A percentile compares a stretch with the other conserved stretches of the same genome.
These are phyloP conservation scores for Matsumurasca onukii DNA, from an alignment of 1,140 invertebrate genomes.

Conservation along the genomic window DNA sequence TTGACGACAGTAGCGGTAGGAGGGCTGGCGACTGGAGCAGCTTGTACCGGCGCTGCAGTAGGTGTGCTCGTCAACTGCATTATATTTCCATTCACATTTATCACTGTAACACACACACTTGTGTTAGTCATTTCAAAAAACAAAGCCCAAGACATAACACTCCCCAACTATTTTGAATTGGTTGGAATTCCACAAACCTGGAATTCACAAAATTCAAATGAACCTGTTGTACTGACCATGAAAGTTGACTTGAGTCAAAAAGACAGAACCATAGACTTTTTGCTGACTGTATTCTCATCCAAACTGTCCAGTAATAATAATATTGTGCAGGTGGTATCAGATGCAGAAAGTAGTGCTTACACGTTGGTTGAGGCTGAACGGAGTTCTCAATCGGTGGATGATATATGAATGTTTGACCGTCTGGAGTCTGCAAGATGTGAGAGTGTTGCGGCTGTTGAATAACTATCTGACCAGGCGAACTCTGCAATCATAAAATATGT, in stretches of 20 bases:
- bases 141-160: too few relatives aligned
- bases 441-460: constrained; percentile 62
- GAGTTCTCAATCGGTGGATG: constrained; percentile 70
- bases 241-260: too few relatives aligned
- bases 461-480: constrained; percentile 53
- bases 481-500: constrained; percentile 29
- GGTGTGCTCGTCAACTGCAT: constrained; percentile 61
- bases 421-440: constrained; percentile 84
- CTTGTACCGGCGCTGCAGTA: constrained; percentile 36
- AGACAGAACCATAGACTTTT: too few relatives aligned
- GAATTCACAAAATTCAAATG: too few relatives aligned
- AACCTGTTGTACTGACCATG: too few relatives aligned
- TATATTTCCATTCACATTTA: constrained; percentile 72
- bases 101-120: constrained; percentile 52
- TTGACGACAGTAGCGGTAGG: constrained; percentile 48
- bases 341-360: constrained; percentile 46
- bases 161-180: too few relatives aligned
- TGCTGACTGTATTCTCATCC: too few relatives aligned
- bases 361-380: constrained; percentile 60
- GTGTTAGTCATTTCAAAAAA: too few relatives aligned
- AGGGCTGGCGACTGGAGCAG: constrained; percentile 49
- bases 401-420: constrained; percentile 93
- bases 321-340: not conserved
- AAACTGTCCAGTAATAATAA: too few relatives aligned
- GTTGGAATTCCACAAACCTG: too few relatives aligned